A percentile compares a stretch with the other conserved stretches of the same genome.
Conservation (phyloP, 2,888 invertebrate genomes). For the Heliconius erato region DNA sequence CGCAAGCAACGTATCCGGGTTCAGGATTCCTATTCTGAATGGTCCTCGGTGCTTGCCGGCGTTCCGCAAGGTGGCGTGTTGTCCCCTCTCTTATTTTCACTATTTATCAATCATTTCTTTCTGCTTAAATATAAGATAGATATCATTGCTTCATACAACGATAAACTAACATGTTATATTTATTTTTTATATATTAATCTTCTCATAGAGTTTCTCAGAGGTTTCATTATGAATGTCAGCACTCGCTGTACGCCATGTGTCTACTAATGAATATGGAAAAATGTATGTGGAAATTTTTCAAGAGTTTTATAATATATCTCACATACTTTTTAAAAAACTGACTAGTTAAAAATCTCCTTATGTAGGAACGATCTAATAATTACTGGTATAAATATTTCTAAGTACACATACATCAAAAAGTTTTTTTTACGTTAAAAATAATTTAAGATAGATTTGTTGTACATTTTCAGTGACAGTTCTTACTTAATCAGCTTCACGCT, state of each 20-base stretch:
- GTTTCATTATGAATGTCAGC: slow-evolving; percentile 12
- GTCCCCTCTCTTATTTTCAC: background rate
- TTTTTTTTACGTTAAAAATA: no score
- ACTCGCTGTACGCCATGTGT: background rate
- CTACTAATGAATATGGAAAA: slow-evolving; percentile 20
- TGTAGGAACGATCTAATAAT: background rate
- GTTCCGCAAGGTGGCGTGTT: background rate
- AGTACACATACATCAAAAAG: background rate
- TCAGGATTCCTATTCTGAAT: no score
- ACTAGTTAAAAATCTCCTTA: background rate
- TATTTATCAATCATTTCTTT: background rate
- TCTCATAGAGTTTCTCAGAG: background rate
- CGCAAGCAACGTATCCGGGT: no score
- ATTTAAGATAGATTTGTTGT: no score
- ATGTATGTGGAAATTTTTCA: background rate
- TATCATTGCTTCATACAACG: background rate
- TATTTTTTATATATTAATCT: background rate
- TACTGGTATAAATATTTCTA: background rate
- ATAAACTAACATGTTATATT: background rate
- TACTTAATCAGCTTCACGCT: no score
- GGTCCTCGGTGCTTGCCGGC: background rate
- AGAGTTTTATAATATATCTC: background rate
- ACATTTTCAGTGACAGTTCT: no score
- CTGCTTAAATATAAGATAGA: background rate
- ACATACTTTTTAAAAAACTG: background rate